phyloP scores from a whole-genome alignment of 2,113 vertebrate species.

The Montifringilla adamsi region DNA sequence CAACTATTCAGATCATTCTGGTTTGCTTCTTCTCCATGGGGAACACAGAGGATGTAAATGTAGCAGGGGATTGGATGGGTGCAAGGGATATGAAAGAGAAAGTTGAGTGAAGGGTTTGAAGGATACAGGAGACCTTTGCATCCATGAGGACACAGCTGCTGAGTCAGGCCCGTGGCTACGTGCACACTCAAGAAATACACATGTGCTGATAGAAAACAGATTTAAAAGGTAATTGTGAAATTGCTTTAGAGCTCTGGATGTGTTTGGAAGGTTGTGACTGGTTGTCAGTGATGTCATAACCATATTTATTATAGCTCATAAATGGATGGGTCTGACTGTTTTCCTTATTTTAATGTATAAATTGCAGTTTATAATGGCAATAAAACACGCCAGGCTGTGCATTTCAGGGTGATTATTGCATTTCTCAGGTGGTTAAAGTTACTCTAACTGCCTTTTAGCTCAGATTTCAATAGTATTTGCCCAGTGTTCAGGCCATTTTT shows the following conservation, averaged over 20 bases:
- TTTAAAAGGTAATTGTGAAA: conserved; percentile 56
- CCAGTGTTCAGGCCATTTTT: conserved; percentile 55
- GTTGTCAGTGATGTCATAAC: conserved; percentile 70
- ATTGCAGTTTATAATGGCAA: conserved; percentile 70
- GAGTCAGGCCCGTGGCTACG: background rate
- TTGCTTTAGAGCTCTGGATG: conserved; percentile 47
- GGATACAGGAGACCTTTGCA: background rate
- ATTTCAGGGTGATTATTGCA: conserved; percentile 72
- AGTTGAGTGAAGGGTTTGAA: background rate
- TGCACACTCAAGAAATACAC: conserved; percentile 4
- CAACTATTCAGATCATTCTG: background rate
- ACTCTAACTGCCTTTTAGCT: conserved; percentile 72
- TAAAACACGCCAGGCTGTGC: conserved; percentile 67
- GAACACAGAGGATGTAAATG: background rate
- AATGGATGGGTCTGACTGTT: conserved; percentile 67
- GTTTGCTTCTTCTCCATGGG: accelerated
- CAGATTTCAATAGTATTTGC: conserved; percentile 66
- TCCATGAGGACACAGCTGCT: background rate
- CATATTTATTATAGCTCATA: conserved; percentile 74
- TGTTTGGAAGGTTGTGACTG: conserved; percentile 66
- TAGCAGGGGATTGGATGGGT: background rate
- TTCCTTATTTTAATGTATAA: conserved; percentile 71
- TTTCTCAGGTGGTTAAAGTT: conserved; percentile 72
- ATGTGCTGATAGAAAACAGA: conserved; percentile 64
- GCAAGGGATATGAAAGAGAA: background rate